A percentile compares a stretch with the other conserved stretches of the same genome.
Evolutionary conservation across 2,888 invertebrate species (phyloP).

Genomic region (Tenthredo amoena): DNA sequence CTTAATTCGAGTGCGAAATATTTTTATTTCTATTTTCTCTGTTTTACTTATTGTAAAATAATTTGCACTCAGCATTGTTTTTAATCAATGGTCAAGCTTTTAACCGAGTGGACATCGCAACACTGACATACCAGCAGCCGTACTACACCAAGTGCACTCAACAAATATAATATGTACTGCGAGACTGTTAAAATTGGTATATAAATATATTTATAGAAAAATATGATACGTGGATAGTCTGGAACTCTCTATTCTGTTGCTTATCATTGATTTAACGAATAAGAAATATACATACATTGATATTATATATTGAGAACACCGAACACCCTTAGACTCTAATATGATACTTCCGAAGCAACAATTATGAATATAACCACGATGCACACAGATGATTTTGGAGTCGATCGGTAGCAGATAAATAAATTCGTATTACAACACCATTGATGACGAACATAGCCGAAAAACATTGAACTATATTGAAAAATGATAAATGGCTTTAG

Average conservation of each 20-base stretch:
- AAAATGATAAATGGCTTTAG: not conserved
- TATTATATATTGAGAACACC: not conserved
- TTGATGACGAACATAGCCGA: not conserved
- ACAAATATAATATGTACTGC: slow-evolving; percentile 13
- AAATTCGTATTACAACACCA: not conserved
- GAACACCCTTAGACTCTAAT: slow-evolving; percentile 25
- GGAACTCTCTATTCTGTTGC: not conserved
- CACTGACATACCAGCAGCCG: slow-evolving; percentile 54
- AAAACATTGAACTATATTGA: slow-evolving; percentile 13
- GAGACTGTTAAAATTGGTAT: not conserved
- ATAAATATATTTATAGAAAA: not conserved
- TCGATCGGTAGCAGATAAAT: not conserved
- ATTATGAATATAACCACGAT: not conserved
- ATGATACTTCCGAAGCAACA: slow-evolving; percentile 11
- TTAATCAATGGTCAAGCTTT: slow-evolving; percentile 20
- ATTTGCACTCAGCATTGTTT: slow-evolving; percentile 24
- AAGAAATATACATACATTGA: slow-evolving; percentile 19
- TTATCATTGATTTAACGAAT: not conserved
- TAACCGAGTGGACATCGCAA: slow-evolving; percentile 42
- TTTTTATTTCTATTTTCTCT: not conserved
- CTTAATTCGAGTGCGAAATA: not conserved
- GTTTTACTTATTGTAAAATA: not conserved
- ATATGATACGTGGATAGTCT: not conserved
- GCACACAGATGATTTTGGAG: not conserved
- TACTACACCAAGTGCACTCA: slow-evolving; percentile 66